Percentiles rank a stretch among this genome's conserved stretches.
phyloP scores from a whole-genome alignment of 2,797 vertebrate species.

The Malurus splendens region DNA sequence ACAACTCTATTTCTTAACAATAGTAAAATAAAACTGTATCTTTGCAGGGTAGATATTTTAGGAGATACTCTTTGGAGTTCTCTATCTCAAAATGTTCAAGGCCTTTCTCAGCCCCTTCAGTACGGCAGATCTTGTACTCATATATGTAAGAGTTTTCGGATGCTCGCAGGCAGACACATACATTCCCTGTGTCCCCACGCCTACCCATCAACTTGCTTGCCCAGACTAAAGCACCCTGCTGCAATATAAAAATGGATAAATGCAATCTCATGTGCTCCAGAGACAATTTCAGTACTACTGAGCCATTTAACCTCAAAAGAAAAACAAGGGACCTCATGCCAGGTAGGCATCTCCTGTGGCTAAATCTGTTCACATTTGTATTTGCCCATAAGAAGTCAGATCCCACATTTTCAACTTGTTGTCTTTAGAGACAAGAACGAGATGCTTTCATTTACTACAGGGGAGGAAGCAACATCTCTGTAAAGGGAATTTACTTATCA shows the following conservation, averaged over 20 bases:
- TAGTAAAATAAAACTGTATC: neutral
- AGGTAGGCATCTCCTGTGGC: neutral
- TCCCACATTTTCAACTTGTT: neutral
- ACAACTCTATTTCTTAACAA: neutral
- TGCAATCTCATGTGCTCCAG: neutral
- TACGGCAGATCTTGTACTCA: neutral
- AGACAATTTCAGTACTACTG: neutral
- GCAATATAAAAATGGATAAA: neutral
- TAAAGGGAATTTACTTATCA: slow-evolving; percentile 32
- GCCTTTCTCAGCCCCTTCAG: neutral
- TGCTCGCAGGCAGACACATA: neutral
- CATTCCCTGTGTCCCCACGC: neutral
- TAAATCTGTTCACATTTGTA: neutral
- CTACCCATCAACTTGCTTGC: neutral
- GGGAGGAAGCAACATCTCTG: neutral
- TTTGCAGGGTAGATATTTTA: neutral
- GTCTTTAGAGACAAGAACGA: neutral
- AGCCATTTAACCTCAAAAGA: neutral
- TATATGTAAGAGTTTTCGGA: neutral
- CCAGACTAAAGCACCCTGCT: neutral
- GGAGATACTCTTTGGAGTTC: neutral
- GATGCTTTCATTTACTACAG: neutral
- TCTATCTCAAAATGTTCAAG: neutral
- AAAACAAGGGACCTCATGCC: neutral
- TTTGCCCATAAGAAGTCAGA: neutral